Base-by-base conservation (phyloP, 2,888 invertebrate genomes). In the Acanthosepion pharaonis region DNA sequence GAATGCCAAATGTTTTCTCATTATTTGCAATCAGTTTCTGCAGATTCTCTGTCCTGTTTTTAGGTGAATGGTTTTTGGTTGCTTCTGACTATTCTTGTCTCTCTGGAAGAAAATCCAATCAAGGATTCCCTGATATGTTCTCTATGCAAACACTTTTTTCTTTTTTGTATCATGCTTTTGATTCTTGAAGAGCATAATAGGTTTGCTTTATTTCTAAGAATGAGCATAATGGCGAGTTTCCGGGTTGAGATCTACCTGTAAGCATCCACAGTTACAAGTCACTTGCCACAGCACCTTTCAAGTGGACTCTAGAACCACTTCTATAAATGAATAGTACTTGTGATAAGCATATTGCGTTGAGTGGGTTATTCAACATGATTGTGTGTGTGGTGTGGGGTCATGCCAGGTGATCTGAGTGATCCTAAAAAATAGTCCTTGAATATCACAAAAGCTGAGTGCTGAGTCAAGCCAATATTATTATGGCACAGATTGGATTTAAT, bases 251-350 rank as follows among this genome's bases (percentile, higher is more conserved):
- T 78, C 9, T 78, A 33, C n/a, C 78, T n/a, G 78, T 33, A n/a
- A 59, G 78, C 11, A 33, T 4, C 33, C n/a, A n/a, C 15, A n/a
- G 78, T 78, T 78, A n/a, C 15, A 11, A 78, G 78, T 33, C n/a
- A n/a, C 78, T 78, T 78, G 59, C 23, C 59, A 20, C 59, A 59
- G 59, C 59, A 59, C 59, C 59, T 78, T n/a, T 78, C 78, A 78
- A 78, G 78, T 78, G 78, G 78, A n/a, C 78, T 78, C 78, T 78
- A 78, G 78, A 78, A n/a, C 78, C 78, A 78, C 78, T 78, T 78
- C 78, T 78, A 78, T 33, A 78, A 78, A 78, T 78, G 78, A 78
- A 78, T n/a, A 33, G 15, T 33, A 78, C 78, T 78, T 78, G n/a
- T n/a, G n/a, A 33, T 78, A 78, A 78, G 78, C 78, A n/a, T 78